These are phyloP conservation scores for Mythimna albipuncta DNA, from an alignment of 2,888 invertebrate species.

Conservation along the genomic window DNA sequence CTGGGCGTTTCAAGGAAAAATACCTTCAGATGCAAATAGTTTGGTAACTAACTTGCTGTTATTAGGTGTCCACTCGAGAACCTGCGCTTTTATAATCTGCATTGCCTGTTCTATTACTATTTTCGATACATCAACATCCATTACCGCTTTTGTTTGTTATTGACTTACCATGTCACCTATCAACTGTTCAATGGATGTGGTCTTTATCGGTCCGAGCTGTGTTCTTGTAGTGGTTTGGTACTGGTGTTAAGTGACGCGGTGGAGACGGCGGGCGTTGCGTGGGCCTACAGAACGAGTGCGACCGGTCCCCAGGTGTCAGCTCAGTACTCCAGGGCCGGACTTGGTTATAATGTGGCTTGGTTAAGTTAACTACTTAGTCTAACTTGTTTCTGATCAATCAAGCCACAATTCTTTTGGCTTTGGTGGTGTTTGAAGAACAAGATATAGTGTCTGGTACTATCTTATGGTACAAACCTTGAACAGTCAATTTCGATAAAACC, in stretches of 20 bases:
- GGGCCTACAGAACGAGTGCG: conserved; percentile 86
- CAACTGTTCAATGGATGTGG: conserved; percentile 51
- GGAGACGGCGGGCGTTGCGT: conserved; percentile 79
- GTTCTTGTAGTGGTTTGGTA: conserved; percentile 34
- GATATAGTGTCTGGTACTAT: no score
- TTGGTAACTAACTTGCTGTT: conserved; percentile 81
- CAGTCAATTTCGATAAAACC: not conserved
- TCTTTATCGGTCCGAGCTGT: not conserved
- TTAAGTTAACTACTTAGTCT: no score
- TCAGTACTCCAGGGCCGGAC: conserved; percentile 77
- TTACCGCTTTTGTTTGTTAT: conserved; percentile 39
- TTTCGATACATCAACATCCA: conserved; percentile 49
- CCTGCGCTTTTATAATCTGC: conserved; percentile 75
- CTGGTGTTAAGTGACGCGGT: conserved; percentile 71
- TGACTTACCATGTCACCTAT: not conserved
- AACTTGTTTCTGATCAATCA: not conserved
- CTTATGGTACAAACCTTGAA: no score
- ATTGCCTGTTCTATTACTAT: conserved; percentile 41
- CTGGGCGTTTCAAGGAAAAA: conserved; percentile 82
- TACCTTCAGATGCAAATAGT: conserved; percentile 83
- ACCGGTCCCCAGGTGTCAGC: conserved; percentile 88
- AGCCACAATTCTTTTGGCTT: no score
- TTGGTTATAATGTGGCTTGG: conserved; percentile 24
- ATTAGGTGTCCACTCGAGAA: conserved; percentile 77
- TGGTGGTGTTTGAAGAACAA: no score